phyloP scores from a whole-genome alignment of 2,113 vertebrate species.

The Puffinus mauretanicus region DNA sequence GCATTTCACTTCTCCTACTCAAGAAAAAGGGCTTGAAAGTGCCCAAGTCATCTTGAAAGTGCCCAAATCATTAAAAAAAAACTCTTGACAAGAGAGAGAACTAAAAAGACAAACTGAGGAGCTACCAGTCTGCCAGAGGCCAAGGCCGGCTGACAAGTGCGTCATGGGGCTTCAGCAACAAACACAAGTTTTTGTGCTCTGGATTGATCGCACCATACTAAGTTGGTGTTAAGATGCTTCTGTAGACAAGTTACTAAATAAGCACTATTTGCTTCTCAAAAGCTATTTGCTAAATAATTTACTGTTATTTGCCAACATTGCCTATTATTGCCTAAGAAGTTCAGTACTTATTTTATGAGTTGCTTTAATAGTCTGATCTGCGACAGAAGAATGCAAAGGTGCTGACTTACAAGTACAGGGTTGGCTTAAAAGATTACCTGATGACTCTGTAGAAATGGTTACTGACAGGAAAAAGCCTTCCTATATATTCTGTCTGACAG shows the following conservation, averaged over 20 bases:
- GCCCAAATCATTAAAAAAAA: not conserved
- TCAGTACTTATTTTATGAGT: not conserved
- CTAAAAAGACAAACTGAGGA: not conserved
- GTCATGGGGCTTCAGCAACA: not conserved
- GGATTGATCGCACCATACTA: rapidly evolving
- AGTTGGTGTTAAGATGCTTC: not conserved
- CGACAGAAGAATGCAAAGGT: not conserved
- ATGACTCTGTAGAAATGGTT: not conserved
- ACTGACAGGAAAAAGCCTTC: not conserved
- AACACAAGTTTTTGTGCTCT: not conserved
- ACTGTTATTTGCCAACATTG: not conserved
- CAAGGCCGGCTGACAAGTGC: not conserved
- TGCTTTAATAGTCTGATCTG: not conserved
- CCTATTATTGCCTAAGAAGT: not conserved
- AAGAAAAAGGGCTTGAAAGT: not conserved
- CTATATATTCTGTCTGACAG: not conserved
- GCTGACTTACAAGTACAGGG: not conserved
- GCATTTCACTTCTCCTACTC: not conserved
- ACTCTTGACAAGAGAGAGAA: not conserved
- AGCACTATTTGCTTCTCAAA: not conserved
- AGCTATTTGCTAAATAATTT: not conserved
- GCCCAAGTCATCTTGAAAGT: not conserved
- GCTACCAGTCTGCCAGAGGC: not conserved
- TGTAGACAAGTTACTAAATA: not conserved
- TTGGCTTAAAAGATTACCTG: not conserved